A percentile compares a stretch with the other conserved stretches of the same genome.
These are phyloP conservation scores for Eurosta solidaginis DNA, from an alignment of 1,140 invertebrate genomes.

Conservation along the genomic window DNA sequence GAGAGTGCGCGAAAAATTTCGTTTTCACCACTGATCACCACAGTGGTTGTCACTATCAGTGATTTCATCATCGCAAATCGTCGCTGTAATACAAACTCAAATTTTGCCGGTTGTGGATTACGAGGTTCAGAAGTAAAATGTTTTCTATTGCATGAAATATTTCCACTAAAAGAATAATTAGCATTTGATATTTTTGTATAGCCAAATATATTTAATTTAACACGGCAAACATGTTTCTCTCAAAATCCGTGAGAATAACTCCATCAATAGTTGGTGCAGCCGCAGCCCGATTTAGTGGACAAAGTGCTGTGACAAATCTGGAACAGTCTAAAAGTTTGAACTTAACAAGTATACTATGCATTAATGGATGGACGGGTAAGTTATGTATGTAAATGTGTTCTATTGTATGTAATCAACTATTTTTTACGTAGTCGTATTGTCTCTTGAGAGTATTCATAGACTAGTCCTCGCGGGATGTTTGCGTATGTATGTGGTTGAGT, in stretches of 20 bases:
- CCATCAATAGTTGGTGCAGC: not conserved
- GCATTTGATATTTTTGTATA: too few species aligned
- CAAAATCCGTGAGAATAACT: not conserved
- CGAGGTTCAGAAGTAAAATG: too few species aligned
- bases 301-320: not conserved
- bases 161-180: too few species aligned
- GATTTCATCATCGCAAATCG: not conserved
- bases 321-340: not conserved
- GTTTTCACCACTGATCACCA: too few species aligned
- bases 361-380: conserved; percentile 9
- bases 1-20: too few species aligned
- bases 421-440: too few species aligned
- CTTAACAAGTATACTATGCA: not conserved
- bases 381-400: too few species aligned
- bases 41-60: not conserved
- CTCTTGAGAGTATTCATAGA: not conserved
- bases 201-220: not conserved
- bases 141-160: too few species aligned
- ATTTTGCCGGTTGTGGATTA: not conserved
- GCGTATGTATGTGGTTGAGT: not conserved
- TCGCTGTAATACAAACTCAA: conserved; percentile 1
- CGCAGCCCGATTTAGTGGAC: not conserved
- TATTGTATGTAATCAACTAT: not conserved
- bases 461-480: not conserved
- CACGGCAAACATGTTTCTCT: not conserved